These are phyloP conservation scores for Festucalex cinctus DNA, from an alignment of 2,113 vertebrate genomes.

Conservation along the genomic window DNA sequence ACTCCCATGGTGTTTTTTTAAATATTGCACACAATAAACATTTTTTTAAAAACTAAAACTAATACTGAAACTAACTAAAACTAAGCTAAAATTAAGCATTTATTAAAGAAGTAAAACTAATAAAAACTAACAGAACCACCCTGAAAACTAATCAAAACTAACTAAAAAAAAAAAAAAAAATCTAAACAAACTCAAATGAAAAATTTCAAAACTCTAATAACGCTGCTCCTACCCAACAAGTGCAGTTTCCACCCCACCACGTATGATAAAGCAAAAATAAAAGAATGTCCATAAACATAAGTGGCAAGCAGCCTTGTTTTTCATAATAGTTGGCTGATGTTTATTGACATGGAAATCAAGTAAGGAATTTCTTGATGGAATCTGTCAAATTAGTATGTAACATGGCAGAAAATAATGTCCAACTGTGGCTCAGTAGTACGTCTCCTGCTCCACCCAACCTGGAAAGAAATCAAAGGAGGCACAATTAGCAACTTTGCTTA, in stretches of 20 bases:
- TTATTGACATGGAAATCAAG: slow-evolving; percentile 52
- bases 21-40: too few species aligned
- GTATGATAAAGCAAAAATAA: neutral
- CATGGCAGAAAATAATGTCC: slow-evolving; percentile 53
- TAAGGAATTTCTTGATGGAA: slow-evolving; percentile 41
- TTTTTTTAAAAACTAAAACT: too few species aligned
- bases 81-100: too few species aligned
- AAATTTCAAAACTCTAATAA: too few species aligned
- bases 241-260: neutral
- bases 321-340: slow-evolving; percentile 36
- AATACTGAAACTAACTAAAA: too few species aligned
- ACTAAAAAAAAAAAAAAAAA: too few species aligned
- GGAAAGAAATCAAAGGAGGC: slow-evolving; percentile 52
- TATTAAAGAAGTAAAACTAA: too few species aligned
- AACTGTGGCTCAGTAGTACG: slow-evolving; percentile 77
- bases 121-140: too few species aligned
- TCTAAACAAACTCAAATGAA: too few species aligned
- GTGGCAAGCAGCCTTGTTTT: slow-evolving; percentile 1
- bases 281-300: slow-evolving; percentile 18
- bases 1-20: too few species aligned
- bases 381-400: slow-evolving; percentile 55
- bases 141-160: too few species aligned
- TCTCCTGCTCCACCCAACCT: slow-evolving; percentile 85
- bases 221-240: neutral
- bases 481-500: slow-evolving; percentile 25